Base-by-base conservation (phyloP, 2,888 invertebrate species). In the Dynastes maya region DNA sequence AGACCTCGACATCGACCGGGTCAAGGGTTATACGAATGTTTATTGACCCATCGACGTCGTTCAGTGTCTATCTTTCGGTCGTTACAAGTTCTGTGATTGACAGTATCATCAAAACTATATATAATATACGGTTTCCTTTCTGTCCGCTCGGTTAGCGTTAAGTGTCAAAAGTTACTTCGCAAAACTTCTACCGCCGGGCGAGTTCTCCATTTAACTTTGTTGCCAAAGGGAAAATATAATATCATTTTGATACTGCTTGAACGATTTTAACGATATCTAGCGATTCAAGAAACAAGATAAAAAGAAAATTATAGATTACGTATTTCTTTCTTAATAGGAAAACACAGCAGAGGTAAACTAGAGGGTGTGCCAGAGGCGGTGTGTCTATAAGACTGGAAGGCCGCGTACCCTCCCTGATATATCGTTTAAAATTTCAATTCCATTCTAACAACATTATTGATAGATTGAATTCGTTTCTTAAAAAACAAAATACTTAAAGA, bases 21-120 rank as follows among this genome's bases (percentile, higher is more conserved):
- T 78, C 78, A 78, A 64, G 78, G 64, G 78, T 63, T 71, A 78
- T 53, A 76, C 71, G 40, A 67, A 65, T 65, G 58, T 76, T 53
- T 67, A 76, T 76, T 76, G 67, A 76, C 67, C 72, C 32, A 72
- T 72, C 72, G 58, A 67, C 67, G 67, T 22, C 58, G 55, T 32
- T 71, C 55, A 6, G 71, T 71, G 16, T 58, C 71, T 72, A n/a
- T 72, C 58, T 58, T 72, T 72, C 58, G 72, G 67, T 67, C 67
- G 67, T 49, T 58, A 55, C 32, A 70, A 53, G 53, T 22, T 51
- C 32, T 16, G 22, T 72, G 72, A 72, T 72, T 72, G 72, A 72
- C 58, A 72, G 72, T 40, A 58, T 58, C 72, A 22, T 72, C 37
- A 29, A 72, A 58, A 58, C 40, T 72, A 32, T 40, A 51, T 64